Evolutionary conservation across 1,140 invertebrate species (phyloP), one percentile per base, ranked within the genome.

Genomic region (Neoseiulus cucumeris): DNA sequence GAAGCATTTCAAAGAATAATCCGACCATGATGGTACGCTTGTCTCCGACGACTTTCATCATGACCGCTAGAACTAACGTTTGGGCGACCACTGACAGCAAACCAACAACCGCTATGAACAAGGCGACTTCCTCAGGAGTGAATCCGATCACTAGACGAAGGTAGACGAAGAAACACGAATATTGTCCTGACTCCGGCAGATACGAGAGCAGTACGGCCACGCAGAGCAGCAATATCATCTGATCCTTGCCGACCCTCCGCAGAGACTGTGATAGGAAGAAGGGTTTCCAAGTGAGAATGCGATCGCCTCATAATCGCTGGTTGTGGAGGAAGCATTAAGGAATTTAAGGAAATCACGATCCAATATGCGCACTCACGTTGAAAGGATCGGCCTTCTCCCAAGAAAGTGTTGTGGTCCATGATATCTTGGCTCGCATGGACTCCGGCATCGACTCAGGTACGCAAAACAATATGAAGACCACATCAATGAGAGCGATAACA

Each of bases 91-190:
- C 95, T 70, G 94, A 97, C 66, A 98, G 80, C 51, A 97, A 85
- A 64, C 95, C 95, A 66, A 99, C 89, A 65, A 94, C 84, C 67
- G 93, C 95, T 73, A 99, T 98, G 77, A 95, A 99, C 69, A 93
- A 84, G 64, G 94, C 94, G 55, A 98, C 94, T 81, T 91, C 88
- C 72, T 91, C 83, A 67, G 85, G 86, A 71, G 86, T 87, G 78
- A 98, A 99, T 68, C 89, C 90, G 85, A 98, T 94, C 69, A 85
- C 92, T 72, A 98, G 81, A 80, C 91, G 92, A 51, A 99, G 82
- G 78, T 99, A 99, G 70, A 99, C 94, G 80, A 99, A 98, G 79
- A 99, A 98, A 79, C 94, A 98, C 66, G 94, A 98, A 78, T 98
- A 98, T 78, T 98, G 91, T 68, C 94, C 94, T 44, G 83, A 82